Conservation (phyloP, 1,140 invertebrate species). For the Zelostemma sp. region DNA sequence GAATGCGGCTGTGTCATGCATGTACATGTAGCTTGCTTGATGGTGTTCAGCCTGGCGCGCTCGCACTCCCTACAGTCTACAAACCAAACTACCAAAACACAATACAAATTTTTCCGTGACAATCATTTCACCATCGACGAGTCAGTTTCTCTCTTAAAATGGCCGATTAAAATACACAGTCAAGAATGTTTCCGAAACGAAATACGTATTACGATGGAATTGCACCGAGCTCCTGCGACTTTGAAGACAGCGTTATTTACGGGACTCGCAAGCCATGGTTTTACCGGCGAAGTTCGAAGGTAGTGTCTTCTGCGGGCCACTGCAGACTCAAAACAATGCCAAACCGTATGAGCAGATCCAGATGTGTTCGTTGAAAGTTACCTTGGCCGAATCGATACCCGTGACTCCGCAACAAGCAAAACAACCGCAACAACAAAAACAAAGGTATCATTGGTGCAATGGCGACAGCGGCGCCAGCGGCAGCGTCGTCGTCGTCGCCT, state of each 20-base stretch:
- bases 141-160: conserved; percentile 40
- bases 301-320: not conserved
- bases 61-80: no score
- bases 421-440: no score
- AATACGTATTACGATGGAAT: not conserved
- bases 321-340: not conserved
- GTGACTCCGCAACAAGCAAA: not conserved
- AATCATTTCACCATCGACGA: no score
- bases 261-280: conserved; percentile 33
- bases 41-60: no score
- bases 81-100: no score
- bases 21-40: no score
- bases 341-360: not conserved
- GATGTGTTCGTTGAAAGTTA: conserved; percentile 1
- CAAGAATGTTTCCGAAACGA: not conserved
- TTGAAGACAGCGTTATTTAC: no score
- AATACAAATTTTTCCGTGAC: no score
- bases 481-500: not conserved
- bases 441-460: not conserved
- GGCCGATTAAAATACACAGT: conserved; percentile 47
- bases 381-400: not conserved
- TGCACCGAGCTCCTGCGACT: conserved; percentile 22
- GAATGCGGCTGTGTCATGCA: no score
- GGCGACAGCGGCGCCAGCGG: not conserved
- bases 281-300: not conserved